Conservation (phyloP, 1,140 invertebrate species). For the Drosophila nikananu region DNA sequence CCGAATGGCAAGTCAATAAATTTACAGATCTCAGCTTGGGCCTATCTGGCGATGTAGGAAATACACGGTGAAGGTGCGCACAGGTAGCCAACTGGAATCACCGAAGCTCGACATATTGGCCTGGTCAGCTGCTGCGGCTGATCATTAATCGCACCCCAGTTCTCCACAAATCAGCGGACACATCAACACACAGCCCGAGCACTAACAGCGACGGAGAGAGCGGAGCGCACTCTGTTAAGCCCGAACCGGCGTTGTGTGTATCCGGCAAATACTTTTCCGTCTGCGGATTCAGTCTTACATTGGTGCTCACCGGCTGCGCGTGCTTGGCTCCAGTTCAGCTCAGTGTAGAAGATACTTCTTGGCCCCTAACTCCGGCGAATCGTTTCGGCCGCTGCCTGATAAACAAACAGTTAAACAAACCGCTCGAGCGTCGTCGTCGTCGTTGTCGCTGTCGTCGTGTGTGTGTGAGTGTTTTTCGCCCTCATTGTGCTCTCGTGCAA, state of each 20-base stretch:
- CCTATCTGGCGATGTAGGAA: slow-evolving; percentile 14
- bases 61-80: slow-evolving; percentile 5
- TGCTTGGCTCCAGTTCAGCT: slow-evolving; percentile 19
- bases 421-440: slow-evolving; percentile 46
- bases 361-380: slow-evolving; percentile 33
- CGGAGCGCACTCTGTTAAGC: slow-evolving; percentile 36
- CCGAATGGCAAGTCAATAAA: slow-evolving; percentile 48
- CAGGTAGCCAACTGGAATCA: slow-evolving; percentile 39
- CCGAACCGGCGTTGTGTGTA: slow-evolving; percentile 63
- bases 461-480: slow-evolving; percentile 58
- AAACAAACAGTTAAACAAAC: slow-evolving; percentile 76
- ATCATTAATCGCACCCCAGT: slow-evolving; percentile 65
- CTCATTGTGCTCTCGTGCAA: slow-evolving; percentile 83
- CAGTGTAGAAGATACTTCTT: slow-evolving; percentile 8
- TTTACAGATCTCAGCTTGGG: slow-evolving; percentile 25
- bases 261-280: slow-evolving; percentile 57
- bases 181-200: slow-evolving; percentile 58
- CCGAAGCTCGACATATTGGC: slow-evolving; percentile 61
- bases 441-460: slow-evolving; percentile 31
- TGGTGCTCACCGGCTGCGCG: slow-evolving; percentile 70
- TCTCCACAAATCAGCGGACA: slow-evolving; percentile 70
- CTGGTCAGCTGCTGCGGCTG: slow-evolving; percentile 43
- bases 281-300: slow-evolving; percentile 64
- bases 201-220: slow-evolving; percentile 10
- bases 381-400: slow-evolving; percentile 57